These are phyloP conservation scores for Phacellophora camtschatica DNA, from an alignment of 30 jellyfish, hydroid and myxozoan species.

Conservation along the genomic window DNA sequence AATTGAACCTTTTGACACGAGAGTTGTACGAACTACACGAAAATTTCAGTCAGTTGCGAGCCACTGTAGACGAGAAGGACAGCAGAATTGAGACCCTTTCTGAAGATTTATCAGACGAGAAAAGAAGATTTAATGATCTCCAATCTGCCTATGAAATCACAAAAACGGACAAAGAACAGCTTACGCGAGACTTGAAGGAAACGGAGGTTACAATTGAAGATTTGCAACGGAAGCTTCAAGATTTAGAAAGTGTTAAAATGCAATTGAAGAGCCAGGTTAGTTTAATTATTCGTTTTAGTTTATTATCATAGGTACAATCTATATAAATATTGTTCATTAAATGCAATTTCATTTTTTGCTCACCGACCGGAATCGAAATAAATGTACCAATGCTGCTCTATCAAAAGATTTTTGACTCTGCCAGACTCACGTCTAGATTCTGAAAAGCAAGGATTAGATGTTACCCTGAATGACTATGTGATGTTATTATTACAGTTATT, in stretches of 20 bases:
- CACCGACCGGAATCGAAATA: no score
- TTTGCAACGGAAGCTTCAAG: slow-evolving; percentile 58
- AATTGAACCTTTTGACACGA: slow-evolving; percentile 45
- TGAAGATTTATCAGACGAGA: slow-evolving; percentile 77
- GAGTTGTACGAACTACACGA: slow-evolving; percentile 86
- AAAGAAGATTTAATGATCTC: slow-evolving; percentile 62
- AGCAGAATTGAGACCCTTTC: slow-evolving; percentile 61
- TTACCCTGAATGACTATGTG: no score
- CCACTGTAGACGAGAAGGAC: slow-evolving; percentile 90
- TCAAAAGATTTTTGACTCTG: no score
- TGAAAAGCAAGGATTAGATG: no score
- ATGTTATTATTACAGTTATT: no score
- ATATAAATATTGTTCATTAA: no score
- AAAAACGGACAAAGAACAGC: slow-evolving; percentile 62
- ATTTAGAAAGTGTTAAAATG: slow-evolving; percentile 48
- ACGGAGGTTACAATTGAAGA: slow-evolving; percentile 72
- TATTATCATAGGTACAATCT: no score
- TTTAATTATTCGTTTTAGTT: no score
- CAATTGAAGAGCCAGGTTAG: slow-evolving; percentile 71
- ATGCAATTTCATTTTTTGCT: no score
- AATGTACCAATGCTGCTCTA: no score
- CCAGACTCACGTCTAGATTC: no score
- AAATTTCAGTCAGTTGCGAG: slow-evolving; percentile 72
- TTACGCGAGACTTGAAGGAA: slow-evolving; percentile 40
- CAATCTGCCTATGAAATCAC: slow-evolving; percentile 71